Conservation (phyloP, 1,140 invertebrate species). For the Glossosoma conforme region DNA sequence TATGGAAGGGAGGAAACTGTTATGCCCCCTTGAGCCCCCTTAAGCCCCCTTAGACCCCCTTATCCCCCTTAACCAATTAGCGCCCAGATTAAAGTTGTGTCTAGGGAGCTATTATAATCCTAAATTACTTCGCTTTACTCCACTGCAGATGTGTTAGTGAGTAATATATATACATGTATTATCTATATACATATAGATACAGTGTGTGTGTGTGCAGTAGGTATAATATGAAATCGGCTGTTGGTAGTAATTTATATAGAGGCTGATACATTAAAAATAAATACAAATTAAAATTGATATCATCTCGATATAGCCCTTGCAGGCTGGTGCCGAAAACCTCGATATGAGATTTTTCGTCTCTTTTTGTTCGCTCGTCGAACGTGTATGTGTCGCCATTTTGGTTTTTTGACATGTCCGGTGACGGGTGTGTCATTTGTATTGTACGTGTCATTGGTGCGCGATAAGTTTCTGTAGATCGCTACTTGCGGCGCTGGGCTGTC, state of each 20-base stretch:
- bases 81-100: conserved; percentile 33
- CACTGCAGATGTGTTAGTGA: background rate
- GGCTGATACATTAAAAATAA: background rate
- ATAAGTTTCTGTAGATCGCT: too few relatives aligned
- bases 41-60: too few relatives aligned
- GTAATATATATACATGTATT: background rate
- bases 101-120: conserved; percentile 32
- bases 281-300: background rate
- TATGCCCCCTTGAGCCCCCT: too few relatives aligned
- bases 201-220: background rate
- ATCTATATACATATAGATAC: background rate
- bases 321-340: too few relatives aligned
- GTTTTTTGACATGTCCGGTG: too few relatives aligned
- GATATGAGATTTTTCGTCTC: too few relatives aligned
- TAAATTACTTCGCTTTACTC: conserved; percentile 22
- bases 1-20: background rate
- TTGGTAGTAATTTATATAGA: background rate
- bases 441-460: conserved; percentile 6
- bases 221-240: background rate
- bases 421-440: conserved; percentile 14
- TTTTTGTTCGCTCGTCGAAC: too few relatives aligned
- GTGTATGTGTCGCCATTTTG: too few relatives aligned
- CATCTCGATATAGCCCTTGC: background rate
- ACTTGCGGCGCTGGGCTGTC: too few relatives aligned
- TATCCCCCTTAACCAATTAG: conserved; percentile 31